A percentile compares a stretch with the other conserved stretches of the same genome.
phyloP scores from a whole-genome alignment of 1,140 invertebrate species.

The Papilio glaucus region DNA sequence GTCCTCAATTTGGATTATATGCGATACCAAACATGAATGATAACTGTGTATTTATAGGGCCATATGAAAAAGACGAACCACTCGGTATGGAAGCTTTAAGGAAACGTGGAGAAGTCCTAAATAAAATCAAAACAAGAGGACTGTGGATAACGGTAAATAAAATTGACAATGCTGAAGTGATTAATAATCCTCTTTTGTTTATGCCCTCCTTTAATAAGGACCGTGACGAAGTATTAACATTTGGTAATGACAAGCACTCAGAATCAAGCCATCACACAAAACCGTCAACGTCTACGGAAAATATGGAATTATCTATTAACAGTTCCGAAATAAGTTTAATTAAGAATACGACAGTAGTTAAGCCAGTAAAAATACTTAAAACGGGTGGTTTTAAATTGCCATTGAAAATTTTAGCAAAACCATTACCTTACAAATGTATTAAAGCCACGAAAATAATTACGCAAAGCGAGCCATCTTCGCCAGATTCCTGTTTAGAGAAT shows the following conservation, averaged over 20 bases:
- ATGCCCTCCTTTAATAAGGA: conserved; percentile 49
- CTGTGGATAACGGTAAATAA: conserved; percentile 73
- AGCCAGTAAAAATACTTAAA: conserved; percentile 71
- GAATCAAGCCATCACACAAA: not conserved
- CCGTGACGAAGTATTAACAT: conserved; percentile 45
- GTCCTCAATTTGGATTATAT: conserved; percentile 74
- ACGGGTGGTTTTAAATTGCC: conserved; percentile 58
- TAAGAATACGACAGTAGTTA: conserved; percentile 47
- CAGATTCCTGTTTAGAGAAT: not conserved
- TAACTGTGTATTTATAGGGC: conserved; percentile 70
- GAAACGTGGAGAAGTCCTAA: conserved; percentile 37
- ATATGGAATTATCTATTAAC: not conserved
- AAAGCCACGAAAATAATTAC: not conserved
- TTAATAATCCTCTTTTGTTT: conserved; percentile 72
- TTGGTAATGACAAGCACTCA: conserved; percentile 39
- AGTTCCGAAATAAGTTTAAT: not conserved
- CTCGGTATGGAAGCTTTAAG: conserved; percentile 73
- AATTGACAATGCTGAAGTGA: conserved; percentile 67
- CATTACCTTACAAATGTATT: conserved; percentile 39
- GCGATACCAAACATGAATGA: conserved; percentile 65
- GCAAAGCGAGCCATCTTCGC: conserved; percentile 16
- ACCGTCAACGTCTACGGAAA: not conserved
- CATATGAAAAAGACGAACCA: conserved; percentile 68
- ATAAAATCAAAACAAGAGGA: conserved; percentile 58
- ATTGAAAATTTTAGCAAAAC: conserved; percentile 27